phyloP scores from a whole-genome alignment of 92 coral and sea anemone species.

The Paramuricea clavata region DNA sequence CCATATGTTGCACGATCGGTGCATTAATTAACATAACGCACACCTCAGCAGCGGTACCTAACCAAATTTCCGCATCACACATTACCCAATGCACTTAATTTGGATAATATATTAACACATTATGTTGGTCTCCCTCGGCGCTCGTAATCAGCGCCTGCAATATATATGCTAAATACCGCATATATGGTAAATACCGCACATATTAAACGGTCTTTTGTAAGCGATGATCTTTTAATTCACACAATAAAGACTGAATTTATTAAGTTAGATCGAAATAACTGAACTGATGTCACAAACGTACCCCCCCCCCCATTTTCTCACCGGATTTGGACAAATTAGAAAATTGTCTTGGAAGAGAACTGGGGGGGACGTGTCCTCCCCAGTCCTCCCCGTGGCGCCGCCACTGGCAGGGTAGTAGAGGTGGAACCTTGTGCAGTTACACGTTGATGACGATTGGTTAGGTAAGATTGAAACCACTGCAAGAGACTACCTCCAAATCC shows the following conservation, averaged over 20 bases:
- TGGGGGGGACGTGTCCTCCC: conserved; percentile 6
- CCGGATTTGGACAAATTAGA: neutral
- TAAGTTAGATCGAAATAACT: too few species aligned
- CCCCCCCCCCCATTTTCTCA: conserved; percentile 3
- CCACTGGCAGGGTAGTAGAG: too few species aligned
- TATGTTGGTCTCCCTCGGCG: too few species aligned
- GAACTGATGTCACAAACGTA: neutral
- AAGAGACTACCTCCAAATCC: too few species aligned
- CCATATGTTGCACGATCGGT: neutral
- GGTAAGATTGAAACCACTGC: too few species aligned
- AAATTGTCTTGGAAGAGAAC: neutral
- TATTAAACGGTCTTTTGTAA: too few species aligned
- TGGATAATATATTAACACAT: too few species aligned
- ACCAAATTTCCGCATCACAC: neutral
- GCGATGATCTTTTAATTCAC: neutral
- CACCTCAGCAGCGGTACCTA: neutral
- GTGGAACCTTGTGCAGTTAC: too few species aligned
- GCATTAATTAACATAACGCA: neutral
- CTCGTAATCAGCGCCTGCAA: neutral
- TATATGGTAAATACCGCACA: too few species aligned
- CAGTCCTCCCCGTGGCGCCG: neutral
- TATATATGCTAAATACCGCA: neutral
- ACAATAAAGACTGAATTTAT: neutral
- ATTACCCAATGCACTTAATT: neutral
- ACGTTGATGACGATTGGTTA: too few species aligned